Evolutionary conservation across 2,113 vertebrate species (phyloP).

Genomic region (Microcebus jonahi): DNA sequence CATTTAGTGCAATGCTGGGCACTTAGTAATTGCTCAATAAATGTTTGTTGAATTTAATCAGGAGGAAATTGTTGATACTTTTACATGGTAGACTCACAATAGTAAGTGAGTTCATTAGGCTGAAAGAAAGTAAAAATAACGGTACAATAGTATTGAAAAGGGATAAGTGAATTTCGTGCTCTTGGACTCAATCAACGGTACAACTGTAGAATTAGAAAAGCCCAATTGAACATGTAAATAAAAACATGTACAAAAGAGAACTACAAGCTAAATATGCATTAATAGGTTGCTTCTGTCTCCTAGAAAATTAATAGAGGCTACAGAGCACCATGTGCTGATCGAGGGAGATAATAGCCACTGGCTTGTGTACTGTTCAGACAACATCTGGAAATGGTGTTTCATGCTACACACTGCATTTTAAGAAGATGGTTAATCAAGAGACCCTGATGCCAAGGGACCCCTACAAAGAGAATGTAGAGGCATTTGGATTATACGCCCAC

Average conservation of each 20-base stretch:
- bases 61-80: constrained; percentile 35
- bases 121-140: constrained; percentile 23
- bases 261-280: neutral
- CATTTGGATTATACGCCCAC: neutral
- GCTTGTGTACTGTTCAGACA: neutral
- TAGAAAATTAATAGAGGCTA: constrained; percentile 6
- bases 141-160: constrained; percentile 47
- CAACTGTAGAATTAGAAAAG: neutral
- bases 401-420: neutral
- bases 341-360: neutral
- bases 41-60: constrained; percentile 22
- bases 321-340: neutral
- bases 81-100: neutral
- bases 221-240: neutral
- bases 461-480: neutral
- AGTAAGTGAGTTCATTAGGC: constrained; percentile 47
- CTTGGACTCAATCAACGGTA: constrained; percentile 20
- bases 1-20: neutral
- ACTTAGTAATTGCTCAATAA: constrained; percentile 52
- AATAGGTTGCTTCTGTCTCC: neutral
- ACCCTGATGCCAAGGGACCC: neutral
- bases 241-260: neutral
- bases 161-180: constrained; percentile 30
- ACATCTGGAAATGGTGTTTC: constrained; percentile 41
- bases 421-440: constrained; percentile 27